Evolutionary conservation across 2,797 vertebrate genomes (phyloP).

Genomic region (Microctenopoma lineatum): DNA sequence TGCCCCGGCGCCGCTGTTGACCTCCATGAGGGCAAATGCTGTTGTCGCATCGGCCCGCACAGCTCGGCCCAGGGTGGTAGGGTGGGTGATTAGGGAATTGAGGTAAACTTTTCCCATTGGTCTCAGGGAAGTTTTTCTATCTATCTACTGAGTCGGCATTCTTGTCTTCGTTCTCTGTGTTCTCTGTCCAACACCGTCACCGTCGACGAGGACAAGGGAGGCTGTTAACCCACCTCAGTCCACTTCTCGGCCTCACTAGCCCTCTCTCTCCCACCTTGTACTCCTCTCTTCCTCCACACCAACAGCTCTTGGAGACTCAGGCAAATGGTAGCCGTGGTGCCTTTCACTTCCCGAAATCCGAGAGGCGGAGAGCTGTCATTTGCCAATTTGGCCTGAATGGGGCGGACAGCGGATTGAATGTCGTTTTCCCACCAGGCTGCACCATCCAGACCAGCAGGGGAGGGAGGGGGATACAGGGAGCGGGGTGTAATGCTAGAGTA

Average conservation of each 20-base stretch:
- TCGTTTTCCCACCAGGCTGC: slow-evolving; percentile 92
- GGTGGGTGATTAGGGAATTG: slow-evolving; percentile 61
- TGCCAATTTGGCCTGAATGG: slow-evolving; percentile 90
- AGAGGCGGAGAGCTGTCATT: slow-evolving; percentile 91
- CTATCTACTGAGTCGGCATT: slow-evolving; percentile 75
- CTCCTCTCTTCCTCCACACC: slow-evolving; percentile 40
- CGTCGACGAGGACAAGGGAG: slow-evolving; percentile 64
- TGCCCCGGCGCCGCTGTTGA: slow-evolving; percentile 47
- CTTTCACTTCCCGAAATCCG: slow-evolving; percentile 85
- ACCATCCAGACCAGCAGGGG: slow-evolving; percentile 85
- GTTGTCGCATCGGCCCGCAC: slow-evolving; percentile 35
- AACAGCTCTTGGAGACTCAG: slow-evolving; percentile 51
- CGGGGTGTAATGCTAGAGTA: slow-evolving; percentile 88
- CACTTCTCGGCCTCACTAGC: slow-evolving; percentile 51
- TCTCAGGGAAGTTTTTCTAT: slow-evolving; percentile 72
- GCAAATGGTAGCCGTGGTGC: slow-evolving; percentile 63
- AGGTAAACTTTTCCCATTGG: slow-evolving; percentile 70
- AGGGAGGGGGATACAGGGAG: slow-evolving; percentile 77
- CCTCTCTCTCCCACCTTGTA: slow-evolving; percentile 23
- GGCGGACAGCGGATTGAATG: slow-evolving; percentile 89
- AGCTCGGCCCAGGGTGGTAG: slow-evolving; percentile 40
- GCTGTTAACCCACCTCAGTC: slow-evolving; percentile 74
- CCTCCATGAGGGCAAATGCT: slow-evolving; percentile 49
- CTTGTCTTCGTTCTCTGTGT: slow-evolving; percentile 65
- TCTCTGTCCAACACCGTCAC: slow-evolving; percentile 63